A percentile compares a stretch with the other conserved stretches of the same genome.
phyloP scores from a whole-genome alignment of 1,140 invertebrate species.

The Battus philenor region DNA sequence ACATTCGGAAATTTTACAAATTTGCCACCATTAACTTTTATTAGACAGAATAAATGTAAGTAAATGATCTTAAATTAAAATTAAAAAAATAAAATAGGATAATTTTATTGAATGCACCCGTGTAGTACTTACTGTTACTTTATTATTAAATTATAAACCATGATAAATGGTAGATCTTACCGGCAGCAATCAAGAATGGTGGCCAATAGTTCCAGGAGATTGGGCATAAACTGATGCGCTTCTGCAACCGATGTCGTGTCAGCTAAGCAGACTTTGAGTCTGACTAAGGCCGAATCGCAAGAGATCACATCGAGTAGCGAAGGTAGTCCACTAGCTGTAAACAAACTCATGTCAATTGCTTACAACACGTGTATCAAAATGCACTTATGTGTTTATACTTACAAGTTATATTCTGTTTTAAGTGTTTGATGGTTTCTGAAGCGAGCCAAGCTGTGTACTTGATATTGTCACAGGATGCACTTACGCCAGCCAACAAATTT shows the following conservation, averaged over 20 bases:
- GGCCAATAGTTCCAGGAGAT: conserved; percentile 58
- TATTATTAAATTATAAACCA: too few species aligned
- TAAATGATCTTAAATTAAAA: too few species aligned
- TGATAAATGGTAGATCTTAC: too few species aligned
- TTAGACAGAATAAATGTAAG: too few species aligned
- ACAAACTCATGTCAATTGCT: too few species aligned
- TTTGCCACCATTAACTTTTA: too few species aligned
- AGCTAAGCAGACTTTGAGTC: conserved; percentile 52
- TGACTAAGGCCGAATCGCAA: conserved; percentile 61
- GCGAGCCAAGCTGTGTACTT: conserved; percentile 83
- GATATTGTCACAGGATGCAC: conserved; percentile 66
- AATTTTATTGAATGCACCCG: too few species aligned
- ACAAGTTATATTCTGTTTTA: conserved; percentile 71
- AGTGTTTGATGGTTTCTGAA: conserved; percentile 80
- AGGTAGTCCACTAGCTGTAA: conserved; percentile 52
- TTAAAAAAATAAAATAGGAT: too few species aligned
- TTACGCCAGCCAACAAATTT: conserved; percentile 83
- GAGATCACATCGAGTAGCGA: conserved; percentile 67
- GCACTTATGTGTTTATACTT: too few species aligned
- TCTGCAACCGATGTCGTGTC: conserved; percentile 45
- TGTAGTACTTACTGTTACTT: too few species aligned
- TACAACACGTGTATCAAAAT: too few species aligned
- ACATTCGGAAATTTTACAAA: too few species aligned
- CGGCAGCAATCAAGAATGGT: conserved; percentile 63
- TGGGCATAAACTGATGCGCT: conserved; percentile 59